Percentiles rank a stretch among this genome's conserved stretches.
Conservation (phyloP, 1,140 invertebrate genomes). For the Halotydeus destructor region DNA sequence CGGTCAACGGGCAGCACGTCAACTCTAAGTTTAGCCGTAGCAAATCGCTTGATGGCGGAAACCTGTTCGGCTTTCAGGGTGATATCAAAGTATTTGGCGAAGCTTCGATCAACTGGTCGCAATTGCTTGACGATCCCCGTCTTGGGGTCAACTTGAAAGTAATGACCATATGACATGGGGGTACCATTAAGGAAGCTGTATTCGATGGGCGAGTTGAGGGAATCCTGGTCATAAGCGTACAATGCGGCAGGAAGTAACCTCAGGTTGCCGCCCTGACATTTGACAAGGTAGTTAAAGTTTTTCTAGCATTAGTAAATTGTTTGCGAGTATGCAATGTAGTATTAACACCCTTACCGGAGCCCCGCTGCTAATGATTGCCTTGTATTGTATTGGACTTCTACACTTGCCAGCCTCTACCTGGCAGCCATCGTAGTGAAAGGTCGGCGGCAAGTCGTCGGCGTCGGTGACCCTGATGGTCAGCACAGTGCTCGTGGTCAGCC, state of each 20-base stretch:
- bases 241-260: constrained; percentile 66
- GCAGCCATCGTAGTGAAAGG: constrained; percentile 57
- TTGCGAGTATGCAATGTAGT: no score
- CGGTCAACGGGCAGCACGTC: constrained; percentile 60
- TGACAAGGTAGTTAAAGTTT: neutral
- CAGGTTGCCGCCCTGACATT: constrained; percentile 41
- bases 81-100: constrained; percentile 45
- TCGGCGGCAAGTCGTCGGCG: constrained; percentile 26
- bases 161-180: constrained; percentile 14
- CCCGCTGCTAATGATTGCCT: constrained; percentile 14
- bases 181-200: constrained; percentile 56
- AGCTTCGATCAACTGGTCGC: constrained; percentile 49
- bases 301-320: neutral
- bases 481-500: constrained; percentile 32
- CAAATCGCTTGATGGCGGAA: constrained; percentile 47
- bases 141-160: constrained; percentile 23
- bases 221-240: constrained; percentile 66
- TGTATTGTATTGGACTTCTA: constrained; percentile 16
- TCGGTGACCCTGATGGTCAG: constrained; percentile 61
- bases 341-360: constrained; percentile 14
- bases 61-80: constrained; percentile 62
- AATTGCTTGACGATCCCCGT: constrained; percentile 58
- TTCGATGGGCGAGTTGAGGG: constrained; percentile 50
- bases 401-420: constrained; percentile 14
- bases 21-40: constrained; percentile 55